These are phyloP conservation scores for Theocolax elegans DNA, from an alignment of 1,140 invertebrate species.

Conservation along the genomic window DNA sequence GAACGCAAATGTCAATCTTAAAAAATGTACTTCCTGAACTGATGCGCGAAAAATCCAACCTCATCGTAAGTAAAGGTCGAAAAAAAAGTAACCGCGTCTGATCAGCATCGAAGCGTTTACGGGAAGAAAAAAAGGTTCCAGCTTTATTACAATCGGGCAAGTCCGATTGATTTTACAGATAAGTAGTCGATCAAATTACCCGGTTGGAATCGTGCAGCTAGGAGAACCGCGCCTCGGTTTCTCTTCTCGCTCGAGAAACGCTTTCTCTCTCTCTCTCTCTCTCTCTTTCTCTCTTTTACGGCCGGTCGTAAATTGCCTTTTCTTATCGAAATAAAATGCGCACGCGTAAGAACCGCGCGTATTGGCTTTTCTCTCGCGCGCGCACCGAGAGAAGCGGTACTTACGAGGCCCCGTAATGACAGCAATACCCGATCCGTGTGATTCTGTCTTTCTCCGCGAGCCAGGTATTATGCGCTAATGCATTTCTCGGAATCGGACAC, in stretches of 20 bases:
- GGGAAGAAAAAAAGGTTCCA: not conserved
- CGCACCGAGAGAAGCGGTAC: slow-evolving; percentile 4
- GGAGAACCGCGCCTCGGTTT: not conserved
- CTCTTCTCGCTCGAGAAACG: not conserved
- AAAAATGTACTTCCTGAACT: no score
- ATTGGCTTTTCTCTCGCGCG: slow-evolving; percentile 30
- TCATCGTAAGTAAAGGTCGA: no score
- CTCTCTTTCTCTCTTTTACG: slow-evolving; percentile 15
- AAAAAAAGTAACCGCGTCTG: no score
- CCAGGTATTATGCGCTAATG: slow-evolving; percentile 37
- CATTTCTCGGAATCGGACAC: slow-evolving; percentile 34
- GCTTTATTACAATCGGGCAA: not conserved
- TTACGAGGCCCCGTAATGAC: slow-evolving; percentile 37
- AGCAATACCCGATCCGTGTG: slow-evolving; percentile 31
- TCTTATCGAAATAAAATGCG: slow-evolving; percentile 38
- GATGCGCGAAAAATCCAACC: no score
- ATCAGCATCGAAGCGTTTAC: no score
- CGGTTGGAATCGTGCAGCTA: not conserved
- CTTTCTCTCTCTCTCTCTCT: not conserved
- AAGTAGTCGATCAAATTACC: slow-evolving; percentile 23
- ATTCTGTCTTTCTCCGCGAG: slow-evolving; percentile 13
- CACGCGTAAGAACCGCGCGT: slow-evolving; percentile 26
- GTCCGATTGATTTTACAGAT: slow-evolving; percentile 22
- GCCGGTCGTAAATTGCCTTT: slow-evolving; percentile 33
- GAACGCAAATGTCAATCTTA: no score